Percentiles rank a stretch among this genome's conserved stretches.
Conservation (phyloP, 2,113 vertebrate species). For the Hippocampus zosterae region DNA sequence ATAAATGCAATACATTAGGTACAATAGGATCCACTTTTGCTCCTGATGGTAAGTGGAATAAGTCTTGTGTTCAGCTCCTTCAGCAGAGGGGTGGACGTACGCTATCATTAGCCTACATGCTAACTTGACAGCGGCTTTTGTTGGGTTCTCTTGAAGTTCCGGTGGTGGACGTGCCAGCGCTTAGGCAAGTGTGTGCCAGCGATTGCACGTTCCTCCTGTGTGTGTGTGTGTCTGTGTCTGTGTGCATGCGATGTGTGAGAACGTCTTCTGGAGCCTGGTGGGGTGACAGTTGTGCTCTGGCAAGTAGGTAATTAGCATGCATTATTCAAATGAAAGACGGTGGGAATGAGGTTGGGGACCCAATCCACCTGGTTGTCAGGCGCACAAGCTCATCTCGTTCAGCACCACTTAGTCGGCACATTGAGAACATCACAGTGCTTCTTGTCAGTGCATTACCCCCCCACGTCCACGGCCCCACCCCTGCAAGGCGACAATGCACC, state of each 20-base stretch:
- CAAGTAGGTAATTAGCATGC: slow-evolving; percentile 75
- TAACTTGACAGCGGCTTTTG: slow-evolving; percentile 57
- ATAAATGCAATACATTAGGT: neutral
- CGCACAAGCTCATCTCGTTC: slow-evolving; percentile 52
- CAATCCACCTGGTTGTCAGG: slow-evolving; percentile 71
- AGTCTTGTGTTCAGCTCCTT: slow-evolving; percentile 41
- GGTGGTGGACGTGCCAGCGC: slow-evolving; percentile 44
- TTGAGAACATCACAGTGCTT: slow-evolving; percentile 54
- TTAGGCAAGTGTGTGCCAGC: slow-evolving; percentile 4
- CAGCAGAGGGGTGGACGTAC: slow-evolving; percentile 33
- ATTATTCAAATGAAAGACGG: slow-evolving; percentile 72
- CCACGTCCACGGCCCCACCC: neutral
- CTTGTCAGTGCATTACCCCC: slow-evolving; percentile 49
- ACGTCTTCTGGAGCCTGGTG: slow-evolving; percentile 44
- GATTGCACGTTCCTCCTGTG: slow-evolving; percentile 5
- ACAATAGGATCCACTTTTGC: neutral
- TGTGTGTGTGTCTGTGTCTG: slow-evolving; percentile 10
- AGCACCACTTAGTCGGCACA: slow-evolving; percentile 54
- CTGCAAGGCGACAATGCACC: slow-evolving; percentile 32
- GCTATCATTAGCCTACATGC: slow-evolving; percentile 58
- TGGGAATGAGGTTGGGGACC: slow-evolving; percentile 69
- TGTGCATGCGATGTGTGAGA: neutral
- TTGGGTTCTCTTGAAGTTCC: slow-evolving; percentile 59
- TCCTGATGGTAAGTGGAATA: slow-evolving; percentile 3
- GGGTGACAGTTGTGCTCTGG: slow-evolving; percentile 63